Base-by-base conservation (phyloP, 2,888 invertebrate species). In the Xestia xanthographa region DNA sequence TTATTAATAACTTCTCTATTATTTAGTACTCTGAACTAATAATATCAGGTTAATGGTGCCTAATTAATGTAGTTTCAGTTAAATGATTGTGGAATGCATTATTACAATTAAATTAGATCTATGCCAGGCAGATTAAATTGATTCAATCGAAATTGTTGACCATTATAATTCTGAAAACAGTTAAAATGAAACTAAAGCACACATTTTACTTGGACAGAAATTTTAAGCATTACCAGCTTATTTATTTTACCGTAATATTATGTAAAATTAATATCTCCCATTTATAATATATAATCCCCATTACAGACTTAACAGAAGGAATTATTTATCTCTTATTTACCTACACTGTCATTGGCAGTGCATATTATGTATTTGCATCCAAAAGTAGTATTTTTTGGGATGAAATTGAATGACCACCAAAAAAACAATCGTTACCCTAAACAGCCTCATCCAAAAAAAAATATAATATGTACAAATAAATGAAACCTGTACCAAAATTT, bases 61-160 rank as follows among this genome's bases (percentile, higher is more conserved):
- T 62, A 26, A 34, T 75, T 34, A 70, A 69, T 20, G 34, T 38
- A 71, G 12, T 62, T 29, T 50, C 20, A 34, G 14, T 66, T 43
- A 53, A 60, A 43, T 43, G 6, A 50, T 76, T 60, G 20, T 66
- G 20, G 4, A 53, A 9, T 34, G n/a, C 26, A 20, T 41, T 20
- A 20, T 60, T 41, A 72, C 22, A 53, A 34, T 43, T 9, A 17
- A 74, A 73, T 62, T 50, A 34, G 26, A 65, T n/a, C 2, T 38
- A 26, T 22, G 29, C 22, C n/a, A 65, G n/a, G 9, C 6, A 65
- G n/a, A 65, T 9, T 20, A 20, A 58, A 48, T 48, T 38, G 4
- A 26, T 62, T 43, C 1, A n/a, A 8, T 41, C 9, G 9, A 62
- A 50, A 9, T 72, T 60, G 17, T n/a, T 20, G 14, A 41, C 29